Evolutionary conservation across 2,113 vertebrate genomes (phyloP).

Genomic region (Orycteropus afer): DNA sequence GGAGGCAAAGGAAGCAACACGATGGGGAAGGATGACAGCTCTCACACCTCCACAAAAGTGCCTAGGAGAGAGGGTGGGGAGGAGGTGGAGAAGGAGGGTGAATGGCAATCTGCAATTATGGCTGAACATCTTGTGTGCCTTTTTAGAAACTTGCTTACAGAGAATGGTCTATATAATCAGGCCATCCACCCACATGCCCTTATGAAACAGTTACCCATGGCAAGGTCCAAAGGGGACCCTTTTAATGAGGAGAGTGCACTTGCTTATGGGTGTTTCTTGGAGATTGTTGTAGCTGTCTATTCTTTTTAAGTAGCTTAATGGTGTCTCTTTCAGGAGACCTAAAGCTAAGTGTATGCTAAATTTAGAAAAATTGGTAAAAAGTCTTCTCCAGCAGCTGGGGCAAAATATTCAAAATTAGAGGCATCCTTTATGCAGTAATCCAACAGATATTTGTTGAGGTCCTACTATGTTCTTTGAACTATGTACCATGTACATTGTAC

Average conservation of each 20-base stretch:
- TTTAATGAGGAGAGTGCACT: neutral
- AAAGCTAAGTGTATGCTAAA: neutral
- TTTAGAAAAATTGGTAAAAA: neutral
- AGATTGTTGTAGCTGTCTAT: neutral
- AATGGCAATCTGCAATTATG: neutral
- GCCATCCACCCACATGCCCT: neutral
- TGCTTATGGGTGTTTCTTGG: neutral
- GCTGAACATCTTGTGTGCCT: neutral
- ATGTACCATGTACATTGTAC: neutral
- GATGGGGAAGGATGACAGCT: neutral
- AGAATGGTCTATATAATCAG: neutral
- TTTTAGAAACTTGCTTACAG: conserved; percentile 51
- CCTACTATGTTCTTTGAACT: neutral
- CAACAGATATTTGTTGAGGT: neutral
- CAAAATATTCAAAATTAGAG: neutral
- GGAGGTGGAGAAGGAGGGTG: neutral
- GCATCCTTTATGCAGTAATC: no score
- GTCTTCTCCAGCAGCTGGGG: neutral
- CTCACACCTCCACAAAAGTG: neutral
- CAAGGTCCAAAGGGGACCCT: neutral
- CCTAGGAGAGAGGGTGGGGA: neutral
- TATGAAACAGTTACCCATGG: neutral
- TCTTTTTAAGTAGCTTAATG: neutral
- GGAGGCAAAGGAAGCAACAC: neutral
- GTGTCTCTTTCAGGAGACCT: neutral